phyloP scores from a whole-genome alignment of 2,113 vertebrate species.

The Syrrhaptes paradoxus region DNA sequence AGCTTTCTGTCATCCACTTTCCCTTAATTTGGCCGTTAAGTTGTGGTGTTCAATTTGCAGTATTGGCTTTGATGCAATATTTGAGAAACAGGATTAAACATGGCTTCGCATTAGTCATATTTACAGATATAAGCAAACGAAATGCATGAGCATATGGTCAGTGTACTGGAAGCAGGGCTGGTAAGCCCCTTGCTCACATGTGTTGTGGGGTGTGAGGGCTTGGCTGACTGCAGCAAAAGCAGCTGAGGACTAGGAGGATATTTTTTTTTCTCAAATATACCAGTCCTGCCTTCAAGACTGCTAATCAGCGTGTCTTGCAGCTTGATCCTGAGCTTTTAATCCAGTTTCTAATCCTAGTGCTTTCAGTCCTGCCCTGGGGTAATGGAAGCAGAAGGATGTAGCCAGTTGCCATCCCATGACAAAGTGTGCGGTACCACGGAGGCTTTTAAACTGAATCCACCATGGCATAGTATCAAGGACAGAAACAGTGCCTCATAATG shows the following conservation, averaged over 20 bases:
- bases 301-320: conserved; percentile 8
- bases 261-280: not conserved
- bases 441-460: not conserved
- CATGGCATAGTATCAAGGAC: not conserved
- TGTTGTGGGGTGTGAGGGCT: not conserved
- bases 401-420: not conserved
- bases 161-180: not conserved
- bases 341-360: not conserved
- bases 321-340: conserved; percentile 53
- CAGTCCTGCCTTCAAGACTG: not conserved
- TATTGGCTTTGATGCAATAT: conserved; percentile 1
- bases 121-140: not conserved
- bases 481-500: not conserved
- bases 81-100: not conserved
- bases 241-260: not conserved
- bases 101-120: not conserved
- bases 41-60: not conserved
- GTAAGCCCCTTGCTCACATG: not conserved
- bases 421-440: not conserved
- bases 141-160: not conserved
- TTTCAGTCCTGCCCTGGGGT: conserved; percentile 10
- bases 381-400: not conserved
- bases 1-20: not conserved
- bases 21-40: not conserved
- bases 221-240: not conserved